These are phyloP conservation scores for Takifugu flavidus DNA, from an alignment of 2,113 vertebrate species.

Conservation along the genomic window DNA sequence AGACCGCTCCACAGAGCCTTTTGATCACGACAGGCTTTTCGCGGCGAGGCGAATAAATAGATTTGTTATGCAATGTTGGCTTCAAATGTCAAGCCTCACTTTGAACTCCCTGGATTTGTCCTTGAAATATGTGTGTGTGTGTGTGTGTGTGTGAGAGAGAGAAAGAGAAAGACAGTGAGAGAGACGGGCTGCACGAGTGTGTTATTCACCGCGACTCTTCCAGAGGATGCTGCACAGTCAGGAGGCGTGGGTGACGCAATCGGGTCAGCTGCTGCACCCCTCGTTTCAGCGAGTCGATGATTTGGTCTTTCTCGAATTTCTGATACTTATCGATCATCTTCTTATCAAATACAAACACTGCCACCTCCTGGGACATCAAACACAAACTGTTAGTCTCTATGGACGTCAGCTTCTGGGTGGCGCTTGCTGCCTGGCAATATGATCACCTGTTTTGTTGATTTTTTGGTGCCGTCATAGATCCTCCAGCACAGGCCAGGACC, in stretches of 20 bases:
- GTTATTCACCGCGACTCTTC: constrained; percentile 91
- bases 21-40: constrained; percentile 11
- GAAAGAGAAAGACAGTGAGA: no score
- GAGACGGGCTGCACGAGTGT: neutral
- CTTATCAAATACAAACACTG: constrained; percentile 99
- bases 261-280: constrained; percentile 95
- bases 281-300: constrained; percentile 89
- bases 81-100: constrained; percentile 4
- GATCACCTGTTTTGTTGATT: constrained; percentile 95
- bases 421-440: neutral
- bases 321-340: constrained; percentile 93
- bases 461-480: constrained; percentile 97
- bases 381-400: constrained; percentile 1
- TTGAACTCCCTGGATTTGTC: constrained; percentile 6
- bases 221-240: constrained; percentile 97
- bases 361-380: constrained; percentile 85
- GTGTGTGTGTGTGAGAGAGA: neutral
- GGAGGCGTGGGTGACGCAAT: constrained; percentile 90
- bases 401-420: neutral
- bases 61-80: constrained; percentile 8
- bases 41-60: constrained; percentile 11
- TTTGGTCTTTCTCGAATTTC: constrained; percentile 98
- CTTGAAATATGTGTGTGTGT: neutral
- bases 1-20: constrained; percentile 3
- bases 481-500: constrained; percentile 94